phyloP scores from a whole-genome alignment of 2,113 vertebrate species.

The Cynopterus brachyotis region DNA sequence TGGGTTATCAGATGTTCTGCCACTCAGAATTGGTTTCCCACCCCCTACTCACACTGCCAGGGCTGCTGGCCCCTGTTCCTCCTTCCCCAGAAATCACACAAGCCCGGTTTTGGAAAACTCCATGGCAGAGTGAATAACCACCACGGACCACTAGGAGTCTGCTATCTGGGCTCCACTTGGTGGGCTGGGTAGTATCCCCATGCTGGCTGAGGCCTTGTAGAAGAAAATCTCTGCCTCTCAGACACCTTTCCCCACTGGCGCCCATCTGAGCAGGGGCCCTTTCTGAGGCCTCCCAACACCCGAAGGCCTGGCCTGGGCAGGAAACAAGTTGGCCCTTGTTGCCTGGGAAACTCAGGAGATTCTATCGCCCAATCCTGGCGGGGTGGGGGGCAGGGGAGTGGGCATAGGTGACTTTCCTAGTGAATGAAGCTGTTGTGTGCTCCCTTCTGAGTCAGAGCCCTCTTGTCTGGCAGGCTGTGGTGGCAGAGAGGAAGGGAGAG shows the following conservation, averaged over 20 bases:
- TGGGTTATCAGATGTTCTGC: not conserved
- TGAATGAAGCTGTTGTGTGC: conserved; percentile 59
- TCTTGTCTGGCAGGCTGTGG: not conserved
- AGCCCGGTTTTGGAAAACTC: not conserved
- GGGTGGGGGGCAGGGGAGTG: not conserved
- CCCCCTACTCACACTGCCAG: not conserved
- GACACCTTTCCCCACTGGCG: not conserved
- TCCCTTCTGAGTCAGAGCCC: conserved; percentile 56
- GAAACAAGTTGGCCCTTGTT: conserved; percentile 31
- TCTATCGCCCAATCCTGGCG: not conserved
- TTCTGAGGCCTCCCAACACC: not conserved
- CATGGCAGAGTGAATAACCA: not conserved
- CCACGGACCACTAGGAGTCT: not conserved
- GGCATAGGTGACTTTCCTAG: not conserved
- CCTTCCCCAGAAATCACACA: not conserved
- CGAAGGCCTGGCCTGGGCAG: not conserved
- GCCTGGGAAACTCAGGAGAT: conserved; percentile 3
- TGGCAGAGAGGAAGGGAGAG: not conserved
- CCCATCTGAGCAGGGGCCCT: not conserved
- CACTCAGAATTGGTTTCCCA: not conserved
- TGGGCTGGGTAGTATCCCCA: not conserved
- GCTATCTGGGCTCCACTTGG: not conserved
- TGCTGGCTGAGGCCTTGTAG: not conserved
- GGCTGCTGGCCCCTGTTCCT: not conserved
- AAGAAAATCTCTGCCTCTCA: not conserved